Conservation (phyloP, 2,797 vertebrate genomes). For the Typhlichthys subterraneus region DNA sequence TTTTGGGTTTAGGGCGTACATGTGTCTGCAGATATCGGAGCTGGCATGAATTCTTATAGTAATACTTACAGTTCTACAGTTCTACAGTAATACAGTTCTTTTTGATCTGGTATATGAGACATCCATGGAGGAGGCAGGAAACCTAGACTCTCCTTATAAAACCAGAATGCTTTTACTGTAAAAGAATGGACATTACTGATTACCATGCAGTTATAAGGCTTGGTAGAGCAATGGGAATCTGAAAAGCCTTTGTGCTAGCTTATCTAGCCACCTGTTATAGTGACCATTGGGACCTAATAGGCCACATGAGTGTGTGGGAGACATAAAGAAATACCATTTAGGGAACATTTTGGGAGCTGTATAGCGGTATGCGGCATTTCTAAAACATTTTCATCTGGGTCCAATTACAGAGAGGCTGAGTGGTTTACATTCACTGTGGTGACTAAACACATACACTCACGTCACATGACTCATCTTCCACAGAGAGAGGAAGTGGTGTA, state of each 20-base stretch:
- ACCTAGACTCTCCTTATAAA: not conserved
- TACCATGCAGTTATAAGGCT: constrained; percentile 3
- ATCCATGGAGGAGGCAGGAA: constrained; percentile 34
- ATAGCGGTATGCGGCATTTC: constrained; percentile 66
- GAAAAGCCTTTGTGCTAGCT: constrained; percentile 21
- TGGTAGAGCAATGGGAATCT: constrained; percentile 10
- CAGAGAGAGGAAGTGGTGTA: constrained; percentile 72
- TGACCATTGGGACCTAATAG: constrained; percentile 25
- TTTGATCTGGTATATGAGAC: constrained; percentile 61
- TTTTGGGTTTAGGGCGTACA: constrained; percentile 37
- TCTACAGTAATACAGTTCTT: too few relatives aligned
- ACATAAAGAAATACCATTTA: constrained; percentile 38
- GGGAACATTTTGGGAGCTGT: constrained; percentile 59
- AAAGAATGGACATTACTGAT: not conserved
- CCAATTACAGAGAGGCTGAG: constrained; percentile 64
- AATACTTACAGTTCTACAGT: too few relatives aligned
- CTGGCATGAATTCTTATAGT: constrained; percentile 36
- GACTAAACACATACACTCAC: constrained; percentile 51
- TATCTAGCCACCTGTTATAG: constrained; percentile 4
- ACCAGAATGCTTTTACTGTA: too few relatives aligned
- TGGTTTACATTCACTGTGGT: constrained; percentile 60
- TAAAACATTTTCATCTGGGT: constrained; percentile 73
- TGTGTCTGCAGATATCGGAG: constrained; percentile 28
- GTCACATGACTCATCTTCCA: constrained; percentile 56
- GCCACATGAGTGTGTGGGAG: constrained; percentile 31